Conservation (phyloP, 2,113 vertebrate species). For the Pygoscelis adeliae region DNA sequence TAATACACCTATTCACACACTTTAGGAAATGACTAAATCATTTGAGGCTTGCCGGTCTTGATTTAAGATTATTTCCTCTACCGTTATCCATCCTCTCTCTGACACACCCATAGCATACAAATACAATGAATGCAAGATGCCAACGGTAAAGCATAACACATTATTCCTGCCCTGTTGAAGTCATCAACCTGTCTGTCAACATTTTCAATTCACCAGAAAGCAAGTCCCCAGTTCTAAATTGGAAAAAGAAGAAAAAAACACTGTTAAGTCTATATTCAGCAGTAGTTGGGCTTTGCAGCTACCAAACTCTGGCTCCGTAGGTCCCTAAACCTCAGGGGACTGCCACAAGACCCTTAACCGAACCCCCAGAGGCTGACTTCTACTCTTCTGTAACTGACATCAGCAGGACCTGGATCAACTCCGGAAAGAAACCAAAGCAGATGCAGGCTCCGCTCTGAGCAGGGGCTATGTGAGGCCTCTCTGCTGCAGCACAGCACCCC, state of each 20-base stretch:
- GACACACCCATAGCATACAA: background rate
- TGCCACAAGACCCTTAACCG: background rate
- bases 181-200: background rate
- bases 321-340: background rate
- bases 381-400: background rate
- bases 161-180: background rate
- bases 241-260: background rate
- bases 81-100: background rate
- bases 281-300: background rate
- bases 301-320: background rate
- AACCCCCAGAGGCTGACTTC: background rate
- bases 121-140: background rate
- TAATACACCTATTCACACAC: background rate
- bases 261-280: background rate
- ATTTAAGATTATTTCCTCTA: constrained; percentile 7
- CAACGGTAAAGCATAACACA: background rate
- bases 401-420: background rate
- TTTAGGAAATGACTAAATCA: constrained; percentile 31
- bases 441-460: background rate
- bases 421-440: background rate
- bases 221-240: background rate
- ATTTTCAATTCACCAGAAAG: background rate
- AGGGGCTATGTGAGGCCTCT: background rate
- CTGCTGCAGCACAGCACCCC: background rate
- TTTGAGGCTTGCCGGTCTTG: background rate